A percentile compares a stretch with the other conserved stretches of the same genome.
Evolutionary conservation across 2,888 invertebrate genomes (phyloP).

Genomic region (Hoplodrina blanda): DNA sequence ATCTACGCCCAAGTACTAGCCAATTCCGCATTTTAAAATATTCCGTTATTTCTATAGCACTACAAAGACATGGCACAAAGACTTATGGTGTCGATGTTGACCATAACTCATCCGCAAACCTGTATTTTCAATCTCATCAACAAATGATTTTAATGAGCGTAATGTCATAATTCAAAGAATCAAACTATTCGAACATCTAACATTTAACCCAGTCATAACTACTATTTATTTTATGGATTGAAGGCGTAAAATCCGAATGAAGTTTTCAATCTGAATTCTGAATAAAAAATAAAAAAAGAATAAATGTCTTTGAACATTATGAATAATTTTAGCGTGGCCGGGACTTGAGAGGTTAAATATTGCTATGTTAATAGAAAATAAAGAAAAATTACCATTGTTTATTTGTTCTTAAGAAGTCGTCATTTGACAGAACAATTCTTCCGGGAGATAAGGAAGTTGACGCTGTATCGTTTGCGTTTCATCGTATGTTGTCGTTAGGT

Average conservation of each 20-base stretch:
- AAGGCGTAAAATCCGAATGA: background rate
- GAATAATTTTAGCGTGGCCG: too few species aligned
- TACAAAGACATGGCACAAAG: conserved; percentile 72
- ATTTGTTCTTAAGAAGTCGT: conserved; percentile 65
- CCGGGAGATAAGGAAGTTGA: conserved; percentile 83
- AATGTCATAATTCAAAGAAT: conserved; percentile 46
- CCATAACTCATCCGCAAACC: conserved; percentile 66
- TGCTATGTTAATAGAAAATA: conserved; percentile 46
- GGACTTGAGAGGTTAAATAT: too few species aligned
- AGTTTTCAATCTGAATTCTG: too few species aligned
- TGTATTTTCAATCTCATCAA: conserved; percentile 59
- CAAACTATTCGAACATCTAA: conserved; percentile 21
- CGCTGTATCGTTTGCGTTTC: conserved; percentile 62
- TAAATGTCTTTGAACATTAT: too few species aligned
- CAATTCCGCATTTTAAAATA: conserved; percentile 89
- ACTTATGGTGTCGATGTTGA: conserved; percentile 69
- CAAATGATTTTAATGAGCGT: conserved; percentile 38
- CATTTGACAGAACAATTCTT: conserved; percentile 73
- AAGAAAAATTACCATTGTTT: conserved; percentile 49
- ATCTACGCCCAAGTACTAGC: conserved; percentile 82
- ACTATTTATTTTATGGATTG: background rate
- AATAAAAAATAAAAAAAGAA: too few species aligned
- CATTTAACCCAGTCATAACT: conserved; percentile 1
- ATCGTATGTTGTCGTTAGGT: conserved; percentile 72
- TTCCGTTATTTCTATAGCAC: conserved; percentile 84